These are phyloP conservation scores for Apostichopus leukothele DNA, from an alignment of 53 echinoderm and acorn worm species.

Conservation along the genomic window DNA sequence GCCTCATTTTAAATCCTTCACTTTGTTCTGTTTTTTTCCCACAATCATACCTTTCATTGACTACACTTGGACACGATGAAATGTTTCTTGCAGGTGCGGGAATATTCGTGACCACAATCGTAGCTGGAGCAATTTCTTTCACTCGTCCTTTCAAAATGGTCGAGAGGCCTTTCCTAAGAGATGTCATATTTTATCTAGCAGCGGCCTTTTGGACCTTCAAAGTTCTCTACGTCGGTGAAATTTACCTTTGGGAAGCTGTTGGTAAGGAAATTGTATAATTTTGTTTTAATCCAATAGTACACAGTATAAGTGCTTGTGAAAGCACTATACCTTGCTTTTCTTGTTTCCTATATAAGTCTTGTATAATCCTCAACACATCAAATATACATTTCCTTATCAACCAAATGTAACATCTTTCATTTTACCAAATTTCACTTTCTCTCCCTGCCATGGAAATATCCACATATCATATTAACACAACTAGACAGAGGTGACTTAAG, in stretches of 20 bases:
- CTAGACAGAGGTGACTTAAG: too few species aligned
- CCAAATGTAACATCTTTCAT: too few species aligned
- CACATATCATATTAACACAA: too few species aligned
- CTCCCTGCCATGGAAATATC: too few species aligned
- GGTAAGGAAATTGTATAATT: conserved; percentile 50
- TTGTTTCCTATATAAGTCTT: too few species aligned
- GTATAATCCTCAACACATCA: too few species aligned
- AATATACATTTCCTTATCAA: too few species aligned
- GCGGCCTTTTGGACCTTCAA: conserved; percentile 92
- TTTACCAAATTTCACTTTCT: too few species aligned
- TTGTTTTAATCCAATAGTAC: too few species aligned
- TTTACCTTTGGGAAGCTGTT: conserved; percentile 65
- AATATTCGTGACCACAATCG: conserved; percentile 93
- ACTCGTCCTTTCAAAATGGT: conserved; percentile 85
- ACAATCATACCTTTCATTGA: neutral
- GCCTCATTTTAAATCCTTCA: neutral
- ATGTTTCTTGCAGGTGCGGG: conserved; percentile 75
- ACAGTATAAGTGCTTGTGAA: too few species aligned
- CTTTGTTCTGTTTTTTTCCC: neutral
- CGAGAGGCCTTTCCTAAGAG: conserved; percentile 87
- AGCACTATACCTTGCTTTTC: too few species aligned
- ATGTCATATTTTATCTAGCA: conserved; percentile 86
- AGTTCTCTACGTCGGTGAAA: conserved; percentile 68
- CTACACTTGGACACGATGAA: neutral
- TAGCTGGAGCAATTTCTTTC: conserved; percentile 84